Conservation (phyloP, 2,797 vertebrate genomes). For the Lacerta agilis region DNA sequence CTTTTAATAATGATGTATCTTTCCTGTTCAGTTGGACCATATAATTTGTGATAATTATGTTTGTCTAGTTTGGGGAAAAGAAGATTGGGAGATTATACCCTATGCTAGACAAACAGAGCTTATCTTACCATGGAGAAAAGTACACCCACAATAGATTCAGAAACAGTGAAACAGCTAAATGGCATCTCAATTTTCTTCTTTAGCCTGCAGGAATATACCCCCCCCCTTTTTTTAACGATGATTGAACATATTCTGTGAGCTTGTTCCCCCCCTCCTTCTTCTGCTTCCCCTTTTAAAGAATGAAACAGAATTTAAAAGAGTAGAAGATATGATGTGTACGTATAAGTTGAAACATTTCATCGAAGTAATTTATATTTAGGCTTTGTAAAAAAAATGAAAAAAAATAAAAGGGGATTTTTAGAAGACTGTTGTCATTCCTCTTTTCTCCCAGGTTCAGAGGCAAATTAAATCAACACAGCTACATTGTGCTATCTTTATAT, state of each 20-base stretch:
- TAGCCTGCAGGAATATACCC: accelerated
- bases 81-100: constrained; percentile 3
- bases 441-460: background rate
- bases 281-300: background rate
- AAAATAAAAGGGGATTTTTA: background rate
- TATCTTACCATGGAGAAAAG: constrained; percentile 5
- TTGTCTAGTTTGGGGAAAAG: constrained; percentile 29
- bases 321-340: background rate
- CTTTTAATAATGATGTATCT: constrained; percentile 7
- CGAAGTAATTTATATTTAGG: background rate
- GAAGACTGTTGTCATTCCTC: background rate
- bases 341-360: background rate
- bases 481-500: background rate
- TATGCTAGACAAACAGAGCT: background rate
- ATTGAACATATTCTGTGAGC: background rate
- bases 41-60: constrained; percentile 29
- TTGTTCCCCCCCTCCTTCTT: background rate
- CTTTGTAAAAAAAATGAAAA: background rate
- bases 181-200: background rate
- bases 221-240: background rate
- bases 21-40: background rate
- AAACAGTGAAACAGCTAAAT: constrained; percentile 30
- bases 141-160: constrained; percentile 4
- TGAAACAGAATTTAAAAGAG: background rate
- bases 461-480: background rate